Evolutionary conservation across 2,113 vertebrate genomes (phyloP), one percentile per base, ranked within the genome.

Genomic region (Tachuris rubrigastra): DNA sequence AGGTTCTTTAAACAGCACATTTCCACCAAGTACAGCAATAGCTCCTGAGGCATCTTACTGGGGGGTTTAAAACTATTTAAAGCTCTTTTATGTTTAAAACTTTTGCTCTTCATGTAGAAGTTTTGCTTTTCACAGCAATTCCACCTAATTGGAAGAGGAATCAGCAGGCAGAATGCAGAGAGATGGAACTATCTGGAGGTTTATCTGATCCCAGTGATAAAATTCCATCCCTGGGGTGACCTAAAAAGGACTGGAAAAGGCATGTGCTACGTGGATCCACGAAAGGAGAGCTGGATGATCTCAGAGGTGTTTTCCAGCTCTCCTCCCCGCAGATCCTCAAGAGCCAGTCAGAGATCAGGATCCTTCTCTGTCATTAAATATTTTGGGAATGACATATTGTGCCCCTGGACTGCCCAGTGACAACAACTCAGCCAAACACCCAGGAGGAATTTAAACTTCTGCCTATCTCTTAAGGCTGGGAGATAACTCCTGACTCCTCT

Each of bases 171-270:
- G 79, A 91, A 41, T 0, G 41, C 39, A 31, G 79, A 60, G 52
- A 59, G 50, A 71, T 72, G 72, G 27, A 78, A 72, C 42, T 92
- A 80, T 90, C 95, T 75, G 71, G 76, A 83, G 55, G 67, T 76
- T 92, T 94, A 95, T 95, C 92, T 94, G 93, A 96, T 96, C 90
- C 84, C 24, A 6, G 71, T 86, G 94, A 96, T 97, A 96, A 97
- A 97, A 96, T 90, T 90, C 90, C 81, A 89, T 93, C 90, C 90
- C 90, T 33, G 24, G 53, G 71, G 68, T 93, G 84, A 89, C 95
- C 93, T 97, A 92, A 97, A 96, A 96, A 95, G 90, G 95, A 93
- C 91, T 95, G 91, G 96, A 96, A 96, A 96, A 96, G 93, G 80
- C 84, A 93, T 89, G 88, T 63, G 85, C 85, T 73, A 44, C 14